These are phyloP conservation scores for Asarcornis scutulata DNA, from an alignment of 2,113 vertebrate species.

Conservation along the genomic window DNA sequence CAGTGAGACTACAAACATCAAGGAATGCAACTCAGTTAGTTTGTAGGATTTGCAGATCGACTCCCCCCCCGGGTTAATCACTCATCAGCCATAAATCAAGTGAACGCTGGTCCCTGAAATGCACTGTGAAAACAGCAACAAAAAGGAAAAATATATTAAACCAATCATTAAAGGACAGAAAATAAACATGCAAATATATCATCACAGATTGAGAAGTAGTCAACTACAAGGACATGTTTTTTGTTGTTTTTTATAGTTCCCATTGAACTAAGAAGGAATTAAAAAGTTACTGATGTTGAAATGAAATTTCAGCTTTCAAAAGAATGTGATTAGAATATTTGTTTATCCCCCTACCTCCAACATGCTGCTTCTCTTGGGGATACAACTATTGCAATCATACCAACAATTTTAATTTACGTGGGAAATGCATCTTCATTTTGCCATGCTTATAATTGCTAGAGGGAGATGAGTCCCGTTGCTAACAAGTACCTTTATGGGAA, in stretches of 20 bases:
- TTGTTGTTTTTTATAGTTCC: not conserved
- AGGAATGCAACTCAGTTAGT: not conserved
- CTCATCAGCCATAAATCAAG: conserved; percentile 2
- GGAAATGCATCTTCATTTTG: conserved; percentile 38
- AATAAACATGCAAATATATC: conserved; percentile 28
- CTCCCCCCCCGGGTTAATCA: not conserved
- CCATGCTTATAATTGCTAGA: not conserved
- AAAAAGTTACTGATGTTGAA: conserved; percentile 16
- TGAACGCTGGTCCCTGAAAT: not conserved
- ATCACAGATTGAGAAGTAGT: not conserved
- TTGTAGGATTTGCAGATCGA: not conserved
- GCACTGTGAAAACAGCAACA: not conserved
- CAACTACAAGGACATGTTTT: not conserved
- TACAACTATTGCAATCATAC: conserved; percentile 50
- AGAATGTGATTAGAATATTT: conserved; percentile 54
- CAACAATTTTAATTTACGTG: conserved; percentile 50
- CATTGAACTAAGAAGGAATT: conserved; percentile 7
- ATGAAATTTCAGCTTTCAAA: conserved; percentile 40
- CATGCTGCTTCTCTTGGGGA: conserved; percentile 28
- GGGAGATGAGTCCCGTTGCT: not conserved
- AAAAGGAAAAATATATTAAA: not conserved
- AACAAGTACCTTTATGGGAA: not conserved
- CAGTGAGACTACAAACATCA: not conserved
- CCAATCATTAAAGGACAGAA: not conserved
- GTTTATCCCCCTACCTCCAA: conserved; percentile 54